A percentile compares a stretch with the other conserved stretches of the same genome.
These are phyloP conservation scores for Pteropus alecto DNA, from an alignment of 2,113 vertebrate genomes.

Conservation along the genomic window DNA sequence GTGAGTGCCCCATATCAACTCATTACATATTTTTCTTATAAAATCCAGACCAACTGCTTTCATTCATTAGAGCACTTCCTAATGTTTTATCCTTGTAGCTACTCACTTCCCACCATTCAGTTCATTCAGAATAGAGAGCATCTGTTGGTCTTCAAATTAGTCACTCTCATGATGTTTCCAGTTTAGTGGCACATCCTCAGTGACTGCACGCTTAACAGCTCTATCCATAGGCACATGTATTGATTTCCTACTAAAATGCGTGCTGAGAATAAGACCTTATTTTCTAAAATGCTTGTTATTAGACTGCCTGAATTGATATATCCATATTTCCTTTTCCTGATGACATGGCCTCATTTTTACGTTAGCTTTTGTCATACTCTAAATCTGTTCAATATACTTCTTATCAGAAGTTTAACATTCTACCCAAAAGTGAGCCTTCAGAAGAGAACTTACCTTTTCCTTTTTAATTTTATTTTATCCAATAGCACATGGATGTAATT, in stretches of 20 bases:
- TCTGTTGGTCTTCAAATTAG: not conserved
- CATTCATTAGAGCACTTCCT: not conserved
- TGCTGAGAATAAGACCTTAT: not conserved
- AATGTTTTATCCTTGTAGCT: not conserved
- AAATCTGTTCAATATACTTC: not conserved
- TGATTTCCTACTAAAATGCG: not conserved
- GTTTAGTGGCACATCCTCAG: not conserved
- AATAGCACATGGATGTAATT: not conserved
- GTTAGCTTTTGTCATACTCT: not conserved
- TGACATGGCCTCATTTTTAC: not conserved
- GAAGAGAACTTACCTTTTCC: not conserved
- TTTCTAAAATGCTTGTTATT: not conserved
- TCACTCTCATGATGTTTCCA: not conserved
- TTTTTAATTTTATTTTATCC: not conserved
- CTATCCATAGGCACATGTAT: not conserved
- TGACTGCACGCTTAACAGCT: not conserved
- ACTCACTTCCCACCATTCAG: not conserved
- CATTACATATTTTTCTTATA: not conserved
- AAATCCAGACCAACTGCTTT: not conserved
- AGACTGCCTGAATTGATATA: not conserved
- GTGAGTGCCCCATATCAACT: not conserved
- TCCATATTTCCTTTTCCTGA: not conserved
- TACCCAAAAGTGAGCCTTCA: not conserved
- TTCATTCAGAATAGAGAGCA: not conserved
- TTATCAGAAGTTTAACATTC: not conserved